phyloP scores from a whole-genome alignment of 2,113 vertebrate genomes.

The Clarias macrocephalus region DNA sequence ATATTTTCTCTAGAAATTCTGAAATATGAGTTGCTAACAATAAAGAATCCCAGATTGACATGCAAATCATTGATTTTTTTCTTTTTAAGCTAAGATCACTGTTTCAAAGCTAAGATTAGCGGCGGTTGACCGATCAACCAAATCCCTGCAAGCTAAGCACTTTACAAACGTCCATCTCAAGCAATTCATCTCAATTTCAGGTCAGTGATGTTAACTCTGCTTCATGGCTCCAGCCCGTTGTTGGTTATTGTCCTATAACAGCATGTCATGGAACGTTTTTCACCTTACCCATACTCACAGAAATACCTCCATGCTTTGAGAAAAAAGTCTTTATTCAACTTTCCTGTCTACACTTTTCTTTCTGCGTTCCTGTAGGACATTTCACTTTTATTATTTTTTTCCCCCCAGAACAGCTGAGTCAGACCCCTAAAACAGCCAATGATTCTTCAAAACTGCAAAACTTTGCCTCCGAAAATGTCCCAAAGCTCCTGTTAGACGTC shows the following conservation, averaged over 20 bases:
- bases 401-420: neutral
- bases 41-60: neutral
- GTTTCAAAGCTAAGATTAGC: neutral
- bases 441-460: conserved; percentile 9
- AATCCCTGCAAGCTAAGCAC: neutral
- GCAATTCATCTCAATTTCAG: neutral
- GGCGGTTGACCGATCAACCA: neutral
- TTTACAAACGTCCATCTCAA: neutral
- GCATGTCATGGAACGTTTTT: neutral
- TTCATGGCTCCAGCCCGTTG: neutral
- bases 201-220: neutral
- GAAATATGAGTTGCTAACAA: neutral
- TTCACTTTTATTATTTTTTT: neutral
- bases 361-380: neutral
- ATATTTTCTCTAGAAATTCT: neutral
- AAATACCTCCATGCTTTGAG: neutral
- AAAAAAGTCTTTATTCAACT: neutral
- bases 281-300: neutral
- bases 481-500: conserved; percentile 13
- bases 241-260: neutral
- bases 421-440: neutral
- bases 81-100: neutral
- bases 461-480: conserved; percentile 12
- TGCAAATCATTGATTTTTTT: neutral
- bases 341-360: neutral